phyloP scores from a whole-genome alignment of 2,888 invertebrate genomes.

The Morpho helenor region DNA sequence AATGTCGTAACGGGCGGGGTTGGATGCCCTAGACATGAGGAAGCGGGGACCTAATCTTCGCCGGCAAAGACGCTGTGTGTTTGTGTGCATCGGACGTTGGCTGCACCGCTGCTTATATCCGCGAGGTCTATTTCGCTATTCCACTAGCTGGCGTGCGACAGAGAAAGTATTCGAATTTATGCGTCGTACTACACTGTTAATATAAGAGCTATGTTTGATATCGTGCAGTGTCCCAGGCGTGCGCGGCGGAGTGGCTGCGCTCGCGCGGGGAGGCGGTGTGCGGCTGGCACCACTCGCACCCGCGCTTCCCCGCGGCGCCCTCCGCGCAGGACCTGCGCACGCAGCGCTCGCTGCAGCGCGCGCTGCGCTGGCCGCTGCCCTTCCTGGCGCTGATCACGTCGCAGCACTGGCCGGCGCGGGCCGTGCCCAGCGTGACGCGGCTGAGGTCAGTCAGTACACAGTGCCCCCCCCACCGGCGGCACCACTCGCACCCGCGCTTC shows the following conservation, averaged over 20 bases:
- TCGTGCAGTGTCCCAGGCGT: slow-evolving; percentile 68
- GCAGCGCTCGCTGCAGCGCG: slow-evolving; percentile 74
- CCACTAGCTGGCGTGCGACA: no score
- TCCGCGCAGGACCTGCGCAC: slow-evolving; percentile 84
- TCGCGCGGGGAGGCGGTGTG: slow-evolving; percentile 69
- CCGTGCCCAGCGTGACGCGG: slow-evolving; percentile 68
- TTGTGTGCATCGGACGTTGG: no score
- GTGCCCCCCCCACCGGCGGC: slow-evolving; percentile 79
- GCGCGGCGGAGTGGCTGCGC: slow-evolving; percentile 78
- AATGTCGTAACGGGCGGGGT: no score
- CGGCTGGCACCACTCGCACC: slow-evolving; percentile 91
- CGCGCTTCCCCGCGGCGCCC: slow-evolving; percentile 83
- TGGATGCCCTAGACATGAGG: no score
- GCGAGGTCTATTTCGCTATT: no score
- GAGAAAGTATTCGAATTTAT: no score
- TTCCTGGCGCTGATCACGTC: slow-evolving; percentile 83
- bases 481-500: slow-evolving; percentile 88
- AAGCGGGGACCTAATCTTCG: no score
- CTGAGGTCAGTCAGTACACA: slow-evolving; percentile 35
- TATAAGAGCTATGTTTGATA: not conserved
- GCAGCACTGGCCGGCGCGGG: slow-evolving; percentile 75
- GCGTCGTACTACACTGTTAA: no score
- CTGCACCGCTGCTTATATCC: no score
- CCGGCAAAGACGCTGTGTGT: no score
- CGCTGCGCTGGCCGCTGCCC: slow-evolving; percentile 57